A percentile compares a stretch with the other conserved stretches of the same genome.
These are phyloP conservation scores for Cryptocheilus praepositus DNA, from an alignment of 2,888 invertebrate genomes.

Conservation along the genomic window DNA sequence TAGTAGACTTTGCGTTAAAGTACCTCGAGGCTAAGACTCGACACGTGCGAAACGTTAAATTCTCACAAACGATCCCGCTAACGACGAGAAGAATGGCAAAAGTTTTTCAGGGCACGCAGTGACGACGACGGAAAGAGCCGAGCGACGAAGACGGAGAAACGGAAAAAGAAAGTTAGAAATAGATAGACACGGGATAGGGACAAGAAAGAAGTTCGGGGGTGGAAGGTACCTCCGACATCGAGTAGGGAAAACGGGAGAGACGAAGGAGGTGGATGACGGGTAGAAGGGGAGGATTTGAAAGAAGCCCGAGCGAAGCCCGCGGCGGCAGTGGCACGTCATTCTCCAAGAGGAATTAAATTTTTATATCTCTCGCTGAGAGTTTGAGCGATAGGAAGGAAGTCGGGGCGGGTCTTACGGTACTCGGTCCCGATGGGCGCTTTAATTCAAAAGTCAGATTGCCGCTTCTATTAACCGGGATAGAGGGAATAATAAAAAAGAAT, in stretches of 20 bases:
- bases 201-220: conserved; percentile 38
- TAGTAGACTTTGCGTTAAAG: too few species aligned
- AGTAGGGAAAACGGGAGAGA: conserved; percentile 44
- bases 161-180: conserved; percentile 46
- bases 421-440: conserved; percentile 45
- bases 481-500: not conserved
- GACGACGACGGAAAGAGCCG: conserved; percentile 7
- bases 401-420: conserved; percentile 34
- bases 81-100: conserved; percentile 48
- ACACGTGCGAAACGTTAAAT: conserved; percentile 35
- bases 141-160: conserved; percentile 33
- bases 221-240: too few species aligned
- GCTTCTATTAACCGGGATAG: conserved; percentile 23
- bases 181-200: conserved; percentile 49
- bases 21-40: not conserved
- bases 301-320: conserved; percentile 53
- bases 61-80: conserved; percentile 46
- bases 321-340: conserved; percentile 66
- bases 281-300: conserved; percentile 5
- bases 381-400: conserved; percentile 66
- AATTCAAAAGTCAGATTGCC: conserved; percentile 46
- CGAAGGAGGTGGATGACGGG: conserved; percentile 29
- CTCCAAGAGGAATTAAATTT: conserved; percentile 73
- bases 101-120: conserved; percentile 36
- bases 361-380: conserved; percentile 73